phyloP scores from a whole-genome alignment of 2,888 invertebrate species.

The Sipha maydis region DNA sequence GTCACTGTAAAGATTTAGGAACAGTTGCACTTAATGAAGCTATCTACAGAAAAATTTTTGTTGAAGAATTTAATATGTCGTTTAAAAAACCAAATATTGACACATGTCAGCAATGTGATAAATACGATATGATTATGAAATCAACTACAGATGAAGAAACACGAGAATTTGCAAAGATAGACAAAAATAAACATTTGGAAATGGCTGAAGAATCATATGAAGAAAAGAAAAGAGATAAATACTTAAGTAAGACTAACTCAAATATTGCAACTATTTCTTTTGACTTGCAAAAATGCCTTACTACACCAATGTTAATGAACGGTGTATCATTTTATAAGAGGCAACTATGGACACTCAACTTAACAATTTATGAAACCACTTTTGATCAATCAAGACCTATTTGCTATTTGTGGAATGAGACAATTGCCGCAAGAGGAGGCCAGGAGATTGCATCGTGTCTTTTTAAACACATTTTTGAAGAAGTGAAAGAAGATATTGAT shows the following conservation, averaged over 20 bases:
- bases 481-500: conserved; percentile 35
- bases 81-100: conserved; percentile 22
- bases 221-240: conserved; percentile 42
- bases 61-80: conserved; percentile 25
- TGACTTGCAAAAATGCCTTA: conserved; percentile 61
- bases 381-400: conserved; percentile 38
- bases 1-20: conserved; percentile 42
- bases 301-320: conserved; percentile 46
- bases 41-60: conserved; percentile 52
- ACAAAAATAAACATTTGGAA: conserved; percentile 35
- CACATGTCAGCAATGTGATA: conserved; percentile 18
- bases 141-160: conserved; percentile 47
- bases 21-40: conserved; percentile 43
- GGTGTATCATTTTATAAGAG: conserved; percentile 62
- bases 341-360: conserved; percentile 58
- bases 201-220: conserved; percentile 56
- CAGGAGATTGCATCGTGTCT: conserved; percentile 53
- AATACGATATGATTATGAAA: conserved; percentile 58
- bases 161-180: conserved; percentile 7
- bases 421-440: conserved; percentile 56
- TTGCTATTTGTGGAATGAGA: conserved; percentile 31
- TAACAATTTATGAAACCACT: conserved; percentile 58
- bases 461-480: conserved; percentile 34
- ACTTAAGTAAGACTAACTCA: conserved; percentile 36
- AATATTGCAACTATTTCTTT: conserved; percentile 42